Evolutionary conservation across 2,888 invertebrate species (phyloP).

Genomic region (Argynnis bischoffii): DNA sequence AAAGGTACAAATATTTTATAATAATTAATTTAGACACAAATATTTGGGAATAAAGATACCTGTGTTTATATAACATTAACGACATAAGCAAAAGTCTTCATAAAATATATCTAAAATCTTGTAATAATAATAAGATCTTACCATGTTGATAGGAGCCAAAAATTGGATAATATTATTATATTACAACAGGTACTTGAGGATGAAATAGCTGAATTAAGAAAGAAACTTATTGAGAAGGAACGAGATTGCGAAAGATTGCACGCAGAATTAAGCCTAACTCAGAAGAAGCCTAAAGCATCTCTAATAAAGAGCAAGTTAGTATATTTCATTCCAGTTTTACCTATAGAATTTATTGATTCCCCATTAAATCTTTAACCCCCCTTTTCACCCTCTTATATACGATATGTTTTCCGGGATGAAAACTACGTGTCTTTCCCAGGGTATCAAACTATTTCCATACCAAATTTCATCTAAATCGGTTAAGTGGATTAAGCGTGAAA

Average conservation of each 20-base stretch:
- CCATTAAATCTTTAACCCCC: too few relatives aligned
- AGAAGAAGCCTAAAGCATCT: constrained; percentile 84
- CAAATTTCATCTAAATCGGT: too few relatives aligned
- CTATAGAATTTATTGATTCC: too few relatives aligned
- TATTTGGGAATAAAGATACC: not conserved
- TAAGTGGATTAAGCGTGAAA: too few relatives aligned
- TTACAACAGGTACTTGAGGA: constrained; percentile 83
- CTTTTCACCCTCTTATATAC: too few relatives aligned
- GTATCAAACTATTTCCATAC: too few relatives aligned
- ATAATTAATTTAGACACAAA: constrained; percentile 46
- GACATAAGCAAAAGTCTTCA: not conserved
- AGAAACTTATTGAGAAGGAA: constrained; percentile 91
- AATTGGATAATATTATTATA: not conserved
- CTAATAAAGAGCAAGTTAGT: constrained; percentile 85
- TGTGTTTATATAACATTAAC: not conserved
- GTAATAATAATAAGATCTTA: too few relatives aligned
- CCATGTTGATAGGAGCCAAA: not conserved
- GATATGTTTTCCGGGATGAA: too few relatives aligned
- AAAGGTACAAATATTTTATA: constrained; percentile 68
- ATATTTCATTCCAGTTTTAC: not conserved
- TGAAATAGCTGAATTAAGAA: constrained; percentile 87
- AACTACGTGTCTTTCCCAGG: too few relatives aligned
- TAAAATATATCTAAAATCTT: too few relatives aligned
- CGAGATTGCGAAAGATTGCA: constrained; percentile 89
- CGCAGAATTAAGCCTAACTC: constrained; percentile 85